Evolutionary conservation across 2,888 invertebrate species (phyloP).

Genomic region (Andrena hattorfiana): DNA sequence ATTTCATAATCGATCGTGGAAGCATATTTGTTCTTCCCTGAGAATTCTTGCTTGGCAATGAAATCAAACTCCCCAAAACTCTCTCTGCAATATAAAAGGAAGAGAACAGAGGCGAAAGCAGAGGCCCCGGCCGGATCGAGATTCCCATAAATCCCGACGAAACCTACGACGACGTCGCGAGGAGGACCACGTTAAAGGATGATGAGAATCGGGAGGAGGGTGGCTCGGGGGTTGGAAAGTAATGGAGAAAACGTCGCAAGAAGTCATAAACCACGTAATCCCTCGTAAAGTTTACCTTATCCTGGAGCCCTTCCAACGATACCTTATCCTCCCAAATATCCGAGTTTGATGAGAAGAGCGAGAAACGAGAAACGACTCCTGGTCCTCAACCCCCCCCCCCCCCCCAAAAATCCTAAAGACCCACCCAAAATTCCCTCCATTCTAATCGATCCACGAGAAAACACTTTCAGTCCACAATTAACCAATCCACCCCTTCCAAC

Average conservation of each 20-base stretch:
- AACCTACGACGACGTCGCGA: constrained; percentile 3
- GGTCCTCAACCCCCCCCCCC: background rate
- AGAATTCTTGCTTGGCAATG: background rate
- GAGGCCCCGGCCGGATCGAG: background rate
- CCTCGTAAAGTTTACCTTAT: constrained; percentile 80
- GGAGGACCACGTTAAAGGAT: constrained; percentile 16
- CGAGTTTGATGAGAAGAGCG: constrained; percentile 42
- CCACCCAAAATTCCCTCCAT: background rate
- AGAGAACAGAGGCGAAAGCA: constrained; percentile 5
- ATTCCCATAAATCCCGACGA: constrained; percentile 42
- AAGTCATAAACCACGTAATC: constrained; percentile 82
- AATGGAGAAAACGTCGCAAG: constrained; percentile 67
- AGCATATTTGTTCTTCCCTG: too few relatives aligned
- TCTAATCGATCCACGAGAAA: too few relatives aligned
- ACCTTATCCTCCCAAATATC: constrained; percentile 43
- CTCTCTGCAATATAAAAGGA: background rate
- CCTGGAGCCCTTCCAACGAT: constrained; percentile 57
- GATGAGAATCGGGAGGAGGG: constrained; percentile 44
- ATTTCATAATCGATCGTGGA: too few relatives aligned
- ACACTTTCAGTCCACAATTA: too few relatives aligned
- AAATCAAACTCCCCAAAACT: background rate
- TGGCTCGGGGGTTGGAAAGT: constrained; percentile 29
- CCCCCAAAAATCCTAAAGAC: background rate
- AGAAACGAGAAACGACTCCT: background rate
- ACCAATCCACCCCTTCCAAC: too few relatives aligned